These are phyloP conservation scores for Microchrysa polita DNA, from an alignment of 2,888 invertebrate genomes.

Conservation along the genomic window DNA sequence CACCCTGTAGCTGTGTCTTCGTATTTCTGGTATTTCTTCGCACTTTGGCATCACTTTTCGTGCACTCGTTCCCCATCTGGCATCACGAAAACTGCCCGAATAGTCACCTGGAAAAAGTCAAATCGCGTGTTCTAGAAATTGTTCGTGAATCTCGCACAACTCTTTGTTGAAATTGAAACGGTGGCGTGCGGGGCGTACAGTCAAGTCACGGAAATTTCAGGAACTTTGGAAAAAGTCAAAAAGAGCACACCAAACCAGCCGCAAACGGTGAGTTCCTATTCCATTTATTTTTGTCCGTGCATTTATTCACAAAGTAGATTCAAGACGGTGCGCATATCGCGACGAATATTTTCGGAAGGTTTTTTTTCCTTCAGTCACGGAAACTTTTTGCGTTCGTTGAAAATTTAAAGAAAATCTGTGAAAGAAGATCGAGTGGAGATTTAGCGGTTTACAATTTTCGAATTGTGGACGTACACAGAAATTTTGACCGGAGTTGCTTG, in stretches of 20 bases:
- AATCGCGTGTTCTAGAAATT: slow-evolving; percentile 41
- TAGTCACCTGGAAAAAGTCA: slow-evolving; percentile 38
- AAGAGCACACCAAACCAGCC: neutral
- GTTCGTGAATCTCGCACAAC: slow-evolving; percentile 42
- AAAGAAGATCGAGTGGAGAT: too few relatives aligned
- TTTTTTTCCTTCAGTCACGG: too few relatives aligned
- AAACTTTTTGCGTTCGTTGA: too few relatives aligned
- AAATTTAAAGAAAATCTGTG: too few relatives aligned
- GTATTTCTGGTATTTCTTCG: too few relatives aligned
- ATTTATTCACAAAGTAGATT: too few relatives aligned
- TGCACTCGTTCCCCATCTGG: slow-evolving; percentile 20
- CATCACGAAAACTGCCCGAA: slow-evolving; percentile 24
- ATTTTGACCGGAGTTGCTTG: too few relatives aligned
- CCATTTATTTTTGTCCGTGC: neutral
- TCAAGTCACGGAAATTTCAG: slow-evolving; percentile 9
- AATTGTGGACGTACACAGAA: too few relatives aligned
- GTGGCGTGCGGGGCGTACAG: slow-evolving; percentile 27
- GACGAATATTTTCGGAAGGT: too few relatives aligned
- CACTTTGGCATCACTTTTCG: slow-evolving; percentile 4
- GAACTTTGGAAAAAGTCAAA: slow-evolving; percentile 11
- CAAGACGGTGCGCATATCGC: too few relatives aligned
- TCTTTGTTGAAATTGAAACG: slow-evolving; percentile 34
- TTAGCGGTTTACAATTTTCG: too few relatives aligned
- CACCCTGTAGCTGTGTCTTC: too few relatives aligned
- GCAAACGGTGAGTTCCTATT: slow-evolving; percentile 29